These are phyloP conservation scores for Sebastes variabilis DNA, from an alignment of 2,797 vertebrate species.

Conservation along the genomic window DNA sequence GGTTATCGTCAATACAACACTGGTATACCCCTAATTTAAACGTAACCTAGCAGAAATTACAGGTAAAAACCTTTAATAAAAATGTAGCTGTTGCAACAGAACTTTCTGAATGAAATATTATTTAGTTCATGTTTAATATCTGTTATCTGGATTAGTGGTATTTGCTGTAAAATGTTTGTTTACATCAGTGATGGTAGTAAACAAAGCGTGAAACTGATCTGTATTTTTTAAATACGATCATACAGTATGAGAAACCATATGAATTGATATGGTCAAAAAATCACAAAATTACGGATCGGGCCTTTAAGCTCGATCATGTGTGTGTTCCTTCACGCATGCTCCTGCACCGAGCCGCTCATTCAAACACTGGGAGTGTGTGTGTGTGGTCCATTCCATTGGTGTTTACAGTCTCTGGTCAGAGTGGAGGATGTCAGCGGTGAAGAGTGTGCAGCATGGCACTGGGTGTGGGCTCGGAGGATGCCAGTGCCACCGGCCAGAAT, in stretches of 20 bases:
- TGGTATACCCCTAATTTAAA: too few species aligned
- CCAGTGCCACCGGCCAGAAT: constrained; percentile 65
- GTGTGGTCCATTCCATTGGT: constrained; percentile 65
- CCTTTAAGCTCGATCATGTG: neutral
- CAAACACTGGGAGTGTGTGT: constrained; percentile 51
- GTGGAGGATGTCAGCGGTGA: constrained; percentile 60
- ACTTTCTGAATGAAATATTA: neutral
- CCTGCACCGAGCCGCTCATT: constrained; percentile 17
- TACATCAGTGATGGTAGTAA: neutral
- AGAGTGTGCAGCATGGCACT: constrained; percentile 70
- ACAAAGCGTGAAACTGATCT: neutral
- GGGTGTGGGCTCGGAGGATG: constrained; percentile 80
- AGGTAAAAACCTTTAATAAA: neutral
- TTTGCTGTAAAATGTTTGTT: neutral
- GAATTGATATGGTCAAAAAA: neutral
- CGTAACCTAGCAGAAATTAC: neutral
- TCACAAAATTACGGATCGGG: neutral
- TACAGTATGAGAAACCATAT: neutral
- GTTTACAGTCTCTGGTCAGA: constrained; percentile 65
- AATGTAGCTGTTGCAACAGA: neutral
- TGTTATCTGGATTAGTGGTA: neutral
- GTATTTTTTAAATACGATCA: neutral
- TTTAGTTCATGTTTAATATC: neutral
- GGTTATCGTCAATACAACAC: too few species aligned
- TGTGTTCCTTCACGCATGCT: constrained; percentile 9